phyloP scores from a whole-genome alignment of 1,140 invertebrate genomes.

The Ooceraea biroi region DNA sequence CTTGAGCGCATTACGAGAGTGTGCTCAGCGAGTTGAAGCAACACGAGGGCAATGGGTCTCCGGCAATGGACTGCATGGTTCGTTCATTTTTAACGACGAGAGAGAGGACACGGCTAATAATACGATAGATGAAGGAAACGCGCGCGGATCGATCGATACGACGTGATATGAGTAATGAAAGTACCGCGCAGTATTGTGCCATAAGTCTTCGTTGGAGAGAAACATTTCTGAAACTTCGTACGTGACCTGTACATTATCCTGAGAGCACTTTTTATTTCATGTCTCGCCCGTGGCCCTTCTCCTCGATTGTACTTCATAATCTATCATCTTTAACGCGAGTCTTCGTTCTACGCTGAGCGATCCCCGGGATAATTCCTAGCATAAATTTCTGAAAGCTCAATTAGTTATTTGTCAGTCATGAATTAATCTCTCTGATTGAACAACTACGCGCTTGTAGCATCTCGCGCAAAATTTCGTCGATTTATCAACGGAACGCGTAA shows the following conservation, averaged over 20 bases:
- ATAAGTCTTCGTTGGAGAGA: conserved; percentile 37
- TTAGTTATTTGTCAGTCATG: not conserved
- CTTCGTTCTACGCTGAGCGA: not conserved
- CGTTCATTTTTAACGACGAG: conserved; percentile 46
- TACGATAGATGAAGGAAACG: conserved; percentile 29
- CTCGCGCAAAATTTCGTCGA: not conserved
- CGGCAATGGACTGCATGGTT: conserved; percentile 14
- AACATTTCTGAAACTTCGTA: conserved; percentile 37
- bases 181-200: not conserved
- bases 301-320: not conserved
- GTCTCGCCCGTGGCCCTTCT: not conserved
- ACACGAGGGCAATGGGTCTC: conserved; percentile 12
- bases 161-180: conserved; percentile 55
- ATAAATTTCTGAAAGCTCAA: not conserved
- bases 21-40: not conserved
- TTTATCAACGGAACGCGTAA: not conserved
- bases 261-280: not conserved
- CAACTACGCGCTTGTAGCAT: not conserved
- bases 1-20: not conserved
- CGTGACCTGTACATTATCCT: conserved; percentile 44
- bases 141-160: conserved; percentile 25
- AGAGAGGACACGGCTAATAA: conserved; percentile 29
- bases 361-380: not conserved
- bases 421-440: not conserved
- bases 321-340: conserved; percentile 7